These are phyloP conservation scores for Metopia argyrocephala DNA, from an alignment of 2,888 invertebrate species.

Conservation along the genomic window DNA sequence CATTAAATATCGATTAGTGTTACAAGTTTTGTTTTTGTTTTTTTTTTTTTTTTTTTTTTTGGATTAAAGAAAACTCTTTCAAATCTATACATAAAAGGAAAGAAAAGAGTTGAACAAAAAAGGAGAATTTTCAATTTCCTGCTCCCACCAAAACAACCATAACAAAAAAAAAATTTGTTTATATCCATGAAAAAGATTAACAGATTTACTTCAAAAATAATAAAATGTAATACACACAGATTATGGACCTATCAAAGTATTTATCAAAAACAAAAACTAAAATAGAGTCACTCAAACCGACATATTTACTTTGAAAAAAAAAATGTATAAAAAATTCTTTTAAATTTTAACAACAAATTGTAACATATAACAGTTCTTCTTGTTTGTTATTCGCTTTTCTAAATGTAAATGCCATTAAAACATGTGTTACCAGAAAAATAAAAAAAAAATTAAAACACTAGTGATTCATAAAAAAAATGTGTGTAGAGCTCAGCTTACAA, in stretches of 20 bases:
- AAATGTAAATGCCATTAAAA: slow-evolving; percentile 13
- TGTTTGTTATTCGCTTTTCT: not conserved
- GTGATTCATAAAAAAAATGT: slow-evolving; percentile 28
- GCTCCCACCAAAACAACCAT: slow-evolving; percentile 26
- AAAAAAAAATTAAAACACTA: not conserved
- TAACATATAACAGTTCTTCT: slow-evolving; percentile 9
- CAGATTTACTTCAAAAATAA: slow-evolving; percentile 24
- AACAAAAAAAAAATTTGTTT: too few relatives aligned
- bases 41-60: too few relatives aligned
- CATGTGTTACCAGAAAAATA: too few relatives aligned
- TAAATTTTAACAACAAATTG: slow-evolving; percentile 18
- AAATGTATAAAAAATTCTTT: too few relatives aligned
- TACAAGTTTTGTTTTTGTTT: too few relatives aligned
- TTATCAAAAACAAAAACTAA: not conserved
- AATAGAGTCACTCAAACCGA: too few relatives aligned
- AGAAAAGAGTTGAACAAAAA: not conserved
- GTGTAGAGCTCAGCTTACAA: too few relatives aligned
- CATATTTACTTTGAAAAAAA: too few relatives aligned
- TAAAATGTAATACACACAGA: not conserved
- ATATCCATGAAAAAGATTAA: slow-evolving; percentile 29
- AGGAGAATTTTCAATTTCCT: slow-evolving; percentile 49
- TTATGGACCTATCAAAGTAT: slow-evolving; percentile 19
- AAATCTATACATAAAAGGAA: not conserved
- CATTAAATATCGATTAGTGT: slow-evolving; percentile 40
- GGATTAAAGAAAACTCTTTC: too few relatives aligned